phyloP scores from a whole-genome alignment of 2,888 invertebrate genomes.

The Vesta saturnalis region DNA sequence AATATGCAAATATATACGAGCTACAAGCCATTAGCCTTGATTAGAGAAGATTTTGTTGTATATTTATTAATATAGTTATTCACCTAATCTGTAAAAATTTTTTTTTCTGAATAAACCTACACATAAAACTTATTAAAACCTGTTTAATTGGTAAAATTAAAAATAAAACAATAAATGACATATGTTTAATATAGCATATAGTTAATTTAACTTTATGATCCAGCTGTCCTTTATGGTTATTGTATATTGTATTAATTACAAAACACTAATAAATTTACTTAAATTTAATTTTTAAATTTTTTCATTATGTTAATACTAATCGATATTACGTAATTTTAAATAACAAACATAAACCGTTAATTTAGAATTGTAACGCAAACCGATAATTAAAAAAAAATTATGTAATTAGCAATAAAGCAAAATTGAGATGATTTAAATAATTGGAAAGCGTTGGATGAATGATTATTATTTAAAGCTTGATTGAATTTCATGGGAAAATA shows the following conservation, averaged over 20 bases:
- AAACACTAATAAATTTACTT: slow-evolving; percentile 11
- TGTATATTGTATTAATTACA: slow-evolving; percentile 13
- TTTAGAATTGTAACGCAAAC: neutral
- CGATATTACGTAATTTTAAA: neutral
- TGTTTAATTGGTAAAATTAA: slow-evolving; percentile 15
- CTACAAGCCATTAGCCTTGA: slow-evolving; percentile 8
- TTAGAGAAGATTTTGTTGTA: neutral
- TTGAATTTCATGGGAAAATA: slow-evolving; percentile 5
- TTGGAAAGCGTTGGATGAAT: neutral
- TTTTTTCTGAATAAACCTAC: slow-evolving; percentile 6
- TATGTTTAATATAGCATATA: slow-evolving; percentile 8
- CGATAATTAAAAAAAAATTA: no score
- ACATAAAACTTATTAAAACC: slow-evolving; percentile 7
- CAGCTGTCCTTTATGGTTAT: slow-evolving; percentile 15
- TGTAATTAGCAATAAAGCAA: no score
- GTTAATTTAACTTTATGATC: slow-evolving; percentile 15
- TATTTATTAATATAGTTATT: neutral
- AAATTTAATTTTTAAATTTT: slow-evolving; percentile 13
- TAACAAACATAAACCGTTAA: neutral
- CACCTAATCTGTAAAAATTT: neutral
- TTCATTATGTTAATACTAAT: slow-evolving; percentile 12
- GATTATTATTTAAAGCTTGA: slow-evolving; percentile 6
- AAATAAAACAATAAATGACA: slow-evolving; percentile 15
- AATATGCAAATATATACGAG: neutral
- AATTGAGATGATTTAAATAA: no score